phyloP scores from a whole-genome alignment of 1,140 invertebrate genomes.

The Zaprionus nigranus region DNA sequence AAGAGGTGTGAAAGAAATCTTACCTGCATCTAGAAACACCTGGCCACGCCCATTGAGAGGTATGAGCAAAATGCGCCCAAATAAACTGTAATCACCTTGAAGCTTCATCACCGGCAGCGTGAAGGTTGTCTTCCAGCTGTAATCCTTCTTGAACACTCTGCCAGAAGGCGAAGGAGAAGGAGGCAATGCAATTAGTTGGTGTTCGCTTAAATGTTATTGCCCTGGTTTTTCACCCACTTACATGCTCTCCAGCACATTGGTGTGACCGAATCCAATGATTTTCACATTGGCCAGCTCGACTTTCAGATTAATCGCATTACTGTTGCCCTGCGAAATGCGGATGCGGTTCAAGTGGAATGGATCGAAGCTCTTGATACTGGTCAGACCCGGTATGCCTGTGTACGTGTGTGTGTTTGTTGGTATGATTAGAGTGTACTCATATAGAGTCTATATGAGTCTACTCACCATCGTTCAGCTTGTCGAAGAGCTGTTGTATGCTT shows the following conservation, averaged over 20 bases:
- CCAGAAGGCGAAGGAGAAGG: neutral
- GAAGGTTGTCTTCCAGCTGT: constrained; percentile 88
- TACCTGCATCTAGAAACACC: constrained; percentile 89
- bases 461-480: constrained; percentile 85
- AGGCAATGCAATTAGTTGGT: neutral
- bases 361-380: constrained; percentile 86
- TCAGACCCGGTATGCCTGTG: constrained; percentile 79
- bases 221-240: constrained; percentile 73
- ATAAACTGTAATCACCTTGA: constrained; percentile 89
- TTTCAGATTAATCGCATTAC: constrained; percentile 88
- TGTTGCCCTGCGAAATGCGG: constrained; percentile 88
- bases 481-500: constrained; percentile 87
- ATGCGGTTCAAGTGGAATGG: constrained; percentile 88
- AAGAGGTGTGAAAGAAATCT: neutral
- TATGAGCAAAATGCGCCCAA: constrained; percentile 89
- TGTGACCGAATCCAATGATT: constrained; percentile 87
- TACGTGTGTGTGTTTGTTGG: neutral
- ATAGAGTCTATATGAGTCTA: neutral
- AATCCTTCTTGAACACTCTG: constrained; percentile 87
- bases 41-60: constrained; percentile 88
- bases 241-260: constrained; percentile 87
- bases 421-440: neutral
- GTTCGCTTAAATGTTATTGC: neutral
- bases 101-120: constrained; percentile 88
- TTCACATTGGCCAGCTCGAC: constrained; percentile 88